Evolutionary conservation across 2,797 vertebrate genomes (phyloP), one percentile per base, ranked within the genome.

Genomic region (Xenops minutus): DNA sequence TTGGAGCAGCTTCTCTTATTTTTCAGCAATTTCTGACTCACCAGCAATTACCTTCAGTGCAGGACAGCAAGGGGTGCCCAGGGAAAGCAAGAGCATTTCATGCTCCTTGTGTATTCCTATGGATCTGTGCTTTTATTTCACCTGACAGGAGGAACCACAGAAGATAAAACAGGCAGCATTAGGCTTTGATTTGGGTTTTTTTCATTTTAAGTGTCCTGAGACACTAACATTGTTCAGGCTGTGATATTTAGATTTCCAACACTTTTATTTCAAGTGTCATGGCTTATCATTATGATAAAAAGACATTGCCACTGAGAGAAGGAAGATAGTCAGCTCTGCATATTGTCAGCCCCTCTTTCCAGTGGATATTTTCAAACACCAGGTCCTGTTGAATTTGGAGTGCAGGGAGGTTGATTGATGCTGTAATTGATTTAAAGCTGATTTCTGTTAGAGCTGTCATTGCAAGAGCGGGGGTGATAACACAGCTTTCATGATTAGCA

Each of bases 361-460:
- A 67, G 75, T 49, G n/a, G 75, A 2, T 85, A 43, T 81, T 94
- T 94, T 95, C 73, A 94, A 92, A 88, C n/a, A 36, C 49, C 23
- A 44, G 49, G 62, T 92, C 91, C 81, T 85, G 81, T 67, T 88
- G 81, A 88, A 67, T 88, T 54, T 74, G 66, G 85, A 93, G 68
- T 51, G 48, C 63, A 54, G 1, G 7, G 74, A 39, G 68, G 54
- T 54, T 95, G 92, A 87, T 91, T 89, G 91, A 93, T 93, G 90
- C 32, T 80, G 56, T 73, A 86, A 88, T 56, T 92, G 91, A 95
- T 96, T 80, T 89, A 85, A 96, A 96, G 89, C 74, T 89, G 85
- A 88, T 73, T 84, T 94, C 76, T 75, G 32, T 91, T 88, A 88
- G 68, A 83, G 16, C 73, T 78, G 83, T 88, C 56, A 61, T 36